Base-by-base conservation (phyloP, 1,140 invertebrate genomes). In the Drosophila novamexicana region DNA sequence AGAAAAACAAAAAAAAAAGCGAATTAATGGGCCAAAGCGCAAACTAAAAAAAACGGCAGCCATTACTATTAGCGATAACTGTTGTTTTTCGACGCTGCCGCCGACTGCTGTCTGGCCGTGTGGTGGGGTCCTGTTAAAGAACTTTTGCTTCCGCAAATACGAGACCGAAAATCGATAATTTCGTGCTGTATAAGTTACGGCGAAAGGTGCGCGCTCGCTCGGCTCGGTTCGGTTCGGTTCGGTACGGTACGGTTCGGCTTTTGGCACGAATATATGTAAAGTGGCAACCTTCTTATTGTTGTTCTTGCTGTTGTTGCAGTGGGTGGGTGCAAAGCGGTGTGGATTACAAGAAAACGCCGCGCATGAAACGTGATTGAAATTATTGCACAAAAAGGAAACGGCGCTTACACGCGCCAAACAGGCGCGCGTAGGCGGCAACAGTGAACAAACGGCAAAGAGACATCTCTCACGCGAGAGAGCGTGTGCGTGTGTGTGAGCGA, bases 131-230 rank as follows among this genome's bases (percentile, higher is more conserved):
- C 61, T 86, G 85, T 65, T 77, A 63, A 73, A 77, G 70, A 64
- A 67, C 57, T 73, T 66, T 73, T 57, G 82, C 84, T 89, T 83
- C 84, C 79, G 84, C 82, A 80, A 80, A 77, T 83, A 77, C 56
- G 66, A 75, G 59, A 71, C 61, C 61, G 44, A 88, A 89, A 89
- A 89, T 89, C 84, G 67, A 89, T 89, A 89, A 90, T 79, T 90
- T 79, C 84, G 85, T 89, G 84, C 84, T 89, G 84, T 89, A 89
- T 89, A 89, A 89, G 66, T 88, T 88, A 88, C 77, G 84, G 84
- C 84, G 71, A 88, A 89, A 89, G 84, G 84, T 89, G 84, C 84
- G 79, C 83, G 70, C 59, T 80, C 78, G 61, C 61, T 81, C 62
- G 70, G 45, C 36, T 71, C 70, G 59, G 42, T 12, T 58, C 54